Percentiles rank a stretch among this genome's conserved stretches.
These are phyloP conservation scores for Phrynocephalus vlangalii DNA, from an alignment of 2,797 vertebrate genomes.

Conservation along the genomic window DNA sequence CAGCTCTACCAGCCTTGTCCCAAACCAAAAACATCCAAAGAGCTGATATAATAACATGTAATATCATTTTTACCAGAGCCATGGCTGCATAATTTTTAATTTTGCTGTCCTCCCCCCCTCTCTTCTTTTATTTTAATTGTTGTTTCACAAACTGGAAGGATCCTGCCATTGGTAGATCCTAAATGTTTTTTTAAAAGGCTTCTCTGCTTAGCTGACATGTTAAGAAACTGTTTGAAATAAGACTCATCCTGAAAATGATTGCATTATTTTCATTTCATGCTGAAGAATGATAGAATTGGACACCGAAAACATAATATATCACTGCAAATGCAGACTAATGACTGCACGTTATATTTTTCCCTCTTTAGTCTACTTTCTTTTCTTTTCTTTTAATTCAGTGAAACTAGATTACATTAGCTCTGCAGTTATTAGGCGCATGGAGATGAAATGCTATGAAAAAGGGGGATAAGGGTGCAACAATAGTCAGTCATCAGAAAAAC, in stretches of 20 bases:
- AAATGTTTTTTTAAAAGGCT: background rate
- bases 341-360: conserved; percentile 27
- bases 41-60: background rate
- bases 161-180: background rate
- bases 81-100: background rate
- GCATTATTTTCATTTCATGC: conserved; percentile 38
- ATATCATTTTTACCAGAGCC: background rate
- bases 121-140: background rate
- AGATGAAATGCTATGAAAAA: conserved; percentile 6
- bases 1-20: background rate
- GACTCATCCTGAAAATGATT: conserved; percentile 15
- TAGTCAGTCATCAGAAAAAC: background rate
- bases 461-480: background rate
- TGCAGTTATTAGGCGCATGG: conserved; percentile 15
- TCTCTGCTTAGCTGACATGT: conserved; percentile 14
- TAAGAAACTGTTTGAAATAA: conserved; percentile 34
- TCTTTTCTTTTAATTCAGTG: background rate
- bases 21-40: background rate
- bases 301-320: conserved; percentile 34
- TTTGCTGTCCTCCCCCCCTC: background rate
- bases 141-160: conserved; percentile 14
- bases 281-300: conserved; percentile 30
- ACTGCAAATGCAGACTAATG: conserved; percentile 38
- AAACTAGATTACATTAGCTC: conserved; percentile 25
- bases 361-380: background rate